A percentile compares a stretch with the other conserved stretches of the same genome.
These are phyloP conservation scores for Sylvilagus floridanus DNA, from an alignment of 2,797 vertebrate genomes.

Conservation along the genomic window DNA sequence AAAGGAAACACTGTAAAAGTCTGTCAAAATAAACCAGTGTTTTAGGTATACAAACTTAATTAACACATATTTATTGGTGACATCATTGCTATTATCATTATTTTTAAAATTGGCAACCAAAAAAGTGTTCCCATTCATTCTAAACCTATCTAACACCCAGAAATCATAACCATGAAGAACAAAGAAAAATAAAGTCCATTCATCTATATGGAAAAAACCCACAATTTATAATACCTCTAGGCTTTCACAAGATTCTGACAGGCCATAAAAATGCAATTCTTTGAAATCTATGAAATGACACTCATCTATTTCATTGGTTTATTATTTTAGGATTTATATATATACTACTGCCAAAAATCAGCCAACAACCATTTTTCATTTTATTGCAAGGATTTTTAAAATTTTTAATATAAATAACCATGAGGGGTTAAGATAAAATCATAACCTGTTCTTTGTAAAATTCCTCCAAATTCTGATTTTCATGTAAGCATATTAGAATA, in stretches of 20 bases:
- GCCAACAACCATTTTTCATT: not conserved
- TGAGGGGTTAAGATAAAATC: not conserved
- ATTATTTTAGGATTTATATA: not conserved
- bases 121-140: conserved; percentile 77
- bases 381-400: not conserved
- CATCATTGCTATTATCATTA: not conserved
- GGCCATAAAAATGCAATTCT: conserved; percentile 41
- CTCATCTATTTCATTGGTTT: conserved; percentile 17
- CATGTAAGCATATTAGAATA: not conserved
- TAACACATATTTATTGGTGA: not conserved
- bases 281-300: conserved; percentile 30
- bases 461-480: not conserved
- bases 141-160: conserved; percentile 61
- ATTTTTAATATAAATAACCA: no score
- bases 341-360: not conserved
- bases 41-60: not conserved
- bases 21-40: conserved; percentile 3
- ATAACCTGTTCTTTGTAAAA: not conserved
- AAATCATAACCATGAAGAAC: conserved; percentile 61
- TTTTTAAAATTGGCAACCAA: not conserved
- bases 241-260: conserved; percentile 45
- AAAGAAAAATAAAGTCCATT: conserved; percentile 60
- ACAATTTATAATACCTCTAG: conserved; percentile 42
- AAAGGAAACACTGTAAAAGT: not conserved
- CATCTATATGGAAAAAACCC: conserved; percentile 53